These are phyloP conservation scores for Eulimnadia texana DNA, from an alignment of 1,140 invertebrate species.

Conservation along the genomic window DNA sequence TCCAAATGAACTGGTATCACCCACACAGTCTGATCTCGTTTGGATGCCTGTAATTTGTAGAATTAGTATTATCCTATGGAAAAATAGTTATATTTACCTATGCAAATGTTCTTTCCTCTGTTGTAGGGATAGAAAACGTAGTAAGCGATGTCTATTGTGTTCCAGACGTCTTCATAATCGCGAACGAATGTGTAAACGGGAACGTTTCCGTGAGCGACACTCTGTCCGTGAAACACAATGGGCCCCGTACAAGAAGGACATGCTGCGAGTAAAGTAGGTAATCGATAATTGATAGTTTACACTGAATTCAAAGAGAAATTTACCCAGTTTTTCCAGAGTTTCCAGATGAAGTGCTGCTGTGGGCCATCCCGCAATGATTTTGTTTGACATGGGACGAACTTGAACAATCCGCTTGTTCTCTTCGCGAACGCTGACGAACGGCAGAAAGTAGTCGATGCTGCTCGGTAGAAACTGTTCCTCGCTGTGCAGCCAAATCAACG, in stretches of 20 bases:
- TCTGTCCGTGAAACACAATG: constrained; percentile 15
- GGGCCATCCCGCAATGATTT: constrained; percentile 10
- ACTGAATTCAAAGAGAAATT: too few relatives aligned
- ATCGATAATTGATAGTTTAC: too few relatives aligned
- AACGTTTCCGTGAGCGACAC: constrained; percentile 13
- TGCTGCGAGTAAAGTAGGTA: background rate
- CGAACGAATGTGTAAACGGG: constrained; percentile 18
- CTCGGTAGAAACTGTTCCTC: constrained; percentile 20
- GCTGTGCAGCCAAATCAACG: constrained; percentile 20
- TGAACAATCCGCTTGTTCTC: constrained; percentile 9
- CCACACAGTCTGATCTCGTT: constrained; percentile 7
- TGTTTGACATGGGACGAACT: constrained; percentile 7
- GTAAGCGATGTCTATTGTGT: constrained; percentile 19
- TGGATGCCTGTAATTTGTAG: background rate
- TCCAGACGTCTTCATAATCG: constrained; percentile 18
- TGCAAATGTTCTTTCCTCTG: constrained; percentile 19
- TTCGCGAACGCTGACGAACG: constrained; percentile 14
- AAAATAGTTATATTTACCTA: too few relatives aligned
- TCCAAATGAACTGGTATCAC: constrained; percentile 1
- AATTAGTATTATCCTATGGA: background rate
- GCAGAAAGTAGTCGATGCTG: constrained; percentile 18
- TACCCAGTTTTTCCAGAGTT: constrained; percentile 4
- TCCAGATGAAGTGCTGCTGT: constrained; percentile 15
- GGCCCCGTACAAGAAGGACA: constrained; percentile 10
- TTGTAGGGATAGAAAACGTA: constrained; percentile 20